A percentile compares a stretch with the other conserved stretches of the same genome.
Evolutionary conservation across 2,888 invertebrate genomes (phyloP).

Genomic region (Oscheius sp.): DNA sequence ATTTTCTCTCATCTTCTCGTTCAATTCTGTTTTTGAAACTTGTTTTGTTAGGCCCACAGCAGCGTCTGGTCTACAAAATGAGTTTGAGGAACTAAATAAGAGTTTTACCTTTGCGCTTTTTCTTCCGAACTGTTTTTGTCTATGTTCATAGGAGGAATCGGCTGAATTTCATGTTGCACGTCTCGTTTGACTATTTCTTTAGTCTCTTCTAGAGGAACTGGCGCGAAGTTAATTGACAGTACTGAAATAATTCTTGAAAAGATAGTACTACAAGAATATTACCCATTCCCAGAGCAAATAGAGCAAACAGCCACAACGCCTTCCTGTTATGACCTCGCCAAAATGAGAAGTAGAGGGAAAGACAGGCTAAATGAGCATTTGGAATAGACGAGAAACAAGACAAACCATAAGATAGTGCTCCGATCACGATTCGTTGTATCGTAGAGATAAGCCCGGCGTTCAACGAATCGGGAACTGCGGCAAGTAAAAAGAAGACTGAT

Average conservation of each 20-base stretch:
- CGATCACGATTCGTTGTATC: background rate
- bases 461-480: background rate
- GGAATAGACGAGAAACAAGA: background rate
- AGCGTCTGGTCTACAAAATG: background rate
- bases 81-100: too few species aligned
- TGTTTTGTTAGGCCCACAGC: too few species aligned
- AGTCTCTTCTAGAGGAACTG: too few species aligned
- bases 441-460: background rate
- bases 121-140: constrained; percentile 1
- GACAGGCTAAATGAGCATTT: constrained; percentile 33
- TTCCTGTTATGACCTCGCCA: constrained; percentile 48
- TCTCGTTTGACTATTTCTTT: too few species aligned
- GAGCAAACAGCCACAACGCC: constrained; percentile 38
- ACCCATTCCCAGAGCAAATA: constrained; percentile 43
- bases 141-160: background rate
- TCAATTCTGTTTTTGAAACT: constrained; percentile 31
- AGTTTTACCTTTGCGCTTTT: too few species aligned
- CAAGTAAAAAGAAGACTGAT: background rate
- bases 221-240: too few species aligned
- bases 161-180: background rate
- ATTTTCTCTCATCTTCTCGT: background rate
- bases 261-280: background rate
- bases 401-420: constrained; percentile 8
- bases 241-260: constrained; percentile 4
- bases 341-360: constrained; percentile 45